Evolutionary conservation across 2,888 invertebrate species (phyloP), one percentile per base, ranked within the genome.

Genomic region (Tanytarsus gracilentus): DNA sequence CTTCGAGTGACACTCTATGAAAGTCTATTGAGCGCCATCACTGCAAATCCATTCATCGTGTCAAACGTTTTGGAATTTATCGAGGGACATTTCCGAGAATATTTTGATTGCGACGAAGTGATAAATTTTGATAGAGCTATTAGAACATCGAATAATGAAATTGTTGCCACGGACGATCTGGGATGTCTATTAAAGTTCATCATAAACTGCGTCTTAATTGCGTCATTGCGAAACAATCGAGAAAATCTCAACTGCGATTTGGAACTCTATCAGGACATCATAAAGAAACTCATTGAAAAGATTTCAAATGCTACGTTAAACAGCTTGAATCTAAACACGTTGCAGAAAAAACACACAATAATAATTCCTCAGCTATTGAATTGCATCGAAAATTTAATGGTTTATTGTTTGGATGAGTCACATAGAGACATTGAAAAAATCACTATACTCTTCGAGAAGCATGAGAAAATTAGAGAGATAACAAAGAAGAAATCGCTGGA

Each of bases 351-450:
- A 25, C 16, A 8, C 16, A 39, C 8, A 18, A 18, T 23, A 14
- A 55, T 18, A 11, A 55, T 55, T 7, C 7, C 39, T 4, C 55
- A 55, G 16, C 40, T 40, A 9, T 16, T 55, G 4, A 55, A 55
- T 16, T 55, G 55, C 40, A 14, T 39, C 14, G 55, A 55, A 27
- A 40, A 39, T n/a, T 18, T 55, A 7, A 55, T 55, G 39, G 4
- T 55, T 18, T 55, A 55, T 21, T 55, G 55, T 16, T 26, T 14
- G 1, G 8, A 26, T 11, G 26, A 39, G n/a, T 4, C 26, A 9
- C 16, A 11, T 2, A 40, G 14, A 25, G 14, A 16, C 25, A 25
- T 14, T 14, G 14, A 11, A 5, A 39, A 40, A 16, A 16, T 55
- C 3, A 18, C 25, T n/a, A 55, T 33, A 11, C 40, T 55, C 1